Conservation (phyloP, 2,113 vertebrate species). For the Hypocryptadius cinnamomeus region DNA sequence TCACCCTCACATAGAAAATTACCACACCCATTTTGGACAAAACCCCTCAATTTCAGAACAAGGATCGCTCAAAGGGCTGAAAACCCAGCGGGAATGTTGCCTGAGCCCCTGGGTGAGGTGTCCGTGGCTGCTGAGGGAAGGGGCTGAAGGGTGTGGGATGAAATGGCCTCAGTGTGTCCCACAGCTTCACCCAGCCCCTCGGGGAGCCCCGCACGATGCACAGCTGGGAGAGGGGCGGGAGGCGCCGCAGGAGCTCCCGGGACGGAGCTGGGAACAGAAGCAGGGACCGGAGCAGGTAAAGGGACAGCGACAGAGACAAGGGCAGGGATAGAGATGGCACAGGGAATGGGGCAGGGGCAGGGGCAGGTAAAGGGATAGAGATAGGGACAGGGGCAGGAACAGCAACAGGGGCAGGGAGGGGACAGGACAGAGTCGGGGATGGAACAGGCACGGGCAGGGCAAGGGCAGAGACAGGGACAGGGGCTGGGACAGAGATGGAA, state of each 20-base stretch:
- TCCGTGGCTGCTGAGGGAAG: background rate
- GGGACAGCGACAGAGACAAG: background rate
- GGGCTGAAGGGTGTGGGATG: background rate
- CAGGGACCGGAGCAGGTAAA: too few relatives aligned
- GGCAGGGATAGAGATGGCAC: background rate
- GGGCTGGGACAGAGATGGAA: too few relatives aligned
- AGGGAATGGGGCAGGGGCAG: background rate
- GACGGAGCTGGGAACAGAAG: too few relatives aligned
- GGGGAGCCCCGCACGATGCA: too few relatives aligned
- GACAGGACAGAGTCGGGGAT: background rate
- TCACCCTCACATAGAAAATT: background rate
- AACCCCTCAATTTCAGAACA: background rate
- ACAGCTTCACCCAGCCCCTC: background rate
- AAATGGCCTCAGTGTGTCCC: background rate
- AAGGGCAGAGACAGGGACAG: background rate
- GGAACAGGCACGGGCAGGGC: too few relatives aligned
- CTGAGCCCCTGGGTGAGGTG: rapidly evolving
- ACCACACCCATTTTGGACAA: background rate
- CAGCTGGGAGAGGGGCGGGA: background rate
- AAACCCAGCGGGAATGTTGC: background rate
- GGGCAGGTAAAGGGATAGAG: background rate
- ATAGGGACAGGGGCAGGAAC: rapidly evolving
- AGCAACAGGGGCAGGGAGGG: too few relatives aligned
- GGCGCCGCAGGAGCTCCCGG: rapidly evolving
- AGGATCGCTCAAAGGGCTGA: background rate